Percentiles rank a stretch among this genome's conserved stretches.
These are phyloP conservation scores for Gnatocerus cornutus DNA, from an alignment of 2,888 invertebrate genomes.

Conservation along the genomic window DNA sequence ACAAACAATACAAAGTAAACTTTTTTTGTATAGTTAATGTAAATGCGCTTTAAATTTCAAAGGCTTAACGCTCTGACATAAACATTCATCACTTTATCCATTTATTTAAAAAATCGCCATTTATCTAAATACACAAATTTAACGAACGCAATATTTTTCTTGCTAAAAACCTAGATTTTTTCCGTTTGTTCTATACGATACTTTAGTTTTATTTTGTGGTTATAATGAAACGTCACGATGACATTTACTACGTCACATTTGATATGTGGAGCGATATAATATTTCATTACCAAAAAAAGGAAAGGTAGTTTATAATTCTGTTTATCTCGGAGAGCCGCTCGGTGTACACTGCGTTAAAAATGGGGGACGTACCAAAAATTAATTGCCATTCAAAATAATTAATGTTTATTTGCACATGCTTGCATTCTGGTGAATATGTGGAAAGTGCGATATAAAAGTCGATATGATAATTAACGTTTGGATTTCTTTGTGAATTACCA, in stretches of 20 bases:
- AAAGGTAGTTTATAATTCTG: conserved; percentile 47
- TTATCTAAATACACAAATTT: too few relatives aligned
- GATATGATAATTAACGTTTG: conserved; percentile 23
- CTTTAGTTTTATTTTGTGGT: not conserved
- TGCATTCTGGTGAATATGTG: conserved; percentile 61
- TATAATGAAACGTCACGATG: conserved; percentile 29
- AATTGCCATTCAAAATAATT: conserved; percentile 51
- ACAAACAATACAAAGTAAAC: too few relatives aligned
- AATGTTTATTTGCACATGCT: conserved; percentile 54
- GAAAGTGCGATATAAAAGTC: conserved; percentile 22
- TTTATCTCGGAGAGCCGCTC: conserved; percentile 47
- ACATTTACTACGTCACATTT: conserved; percentile 24
- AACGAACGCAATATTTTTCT: too few relatives aligned
- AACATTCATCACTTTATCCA: too few relatives aligned
- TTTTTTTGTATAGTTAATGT: too few relatives aligned
- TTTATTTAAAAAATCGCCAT: too few relatives aligned
- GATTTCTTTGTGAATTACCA: too few relatives aligned
- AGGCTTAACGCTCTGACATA: too few relatives aligned
- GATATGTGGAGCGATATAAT: conserved; percentile 33
- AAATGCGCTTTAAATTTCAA: too few relatives aligned
- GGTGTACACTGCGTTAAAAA: conserved; percentile 48
- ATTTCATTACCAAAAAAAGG: conserved; percentile 39
- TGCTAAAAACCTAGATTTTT: not conserved
- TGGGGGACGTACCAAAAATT: conserved; percentile 49
- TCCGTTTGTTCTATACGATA: not conserved